Evolutionary conservation across 2,797 vertebrate species (phyloP), one percentile per base, ranked within the genome.

Genomic region (Sebastes elongatus): DNA sequence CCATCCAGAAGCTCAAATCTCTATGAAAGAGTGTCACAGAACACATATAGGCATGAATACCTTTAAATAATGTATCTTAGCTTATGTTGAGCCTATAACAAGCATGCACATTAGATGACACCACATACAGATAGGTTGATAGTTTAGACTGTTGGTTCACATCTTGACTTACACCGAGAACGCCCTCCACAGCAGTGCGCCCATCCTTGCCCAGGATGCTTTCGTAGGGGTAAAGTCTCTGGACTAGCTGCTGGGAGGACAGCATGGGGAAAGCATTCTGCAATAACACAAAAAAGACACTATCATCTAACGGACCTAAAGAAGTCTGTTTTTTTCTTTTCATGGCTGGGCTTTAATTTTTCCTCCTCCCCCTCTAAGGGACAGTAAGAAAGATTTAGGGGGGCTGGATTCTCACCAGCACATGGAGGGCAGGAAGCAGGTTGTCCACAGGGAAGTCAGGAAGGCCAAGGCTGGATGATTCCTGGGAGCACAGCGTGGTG

Each of bases 381-480:
- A 25, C n/a, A 32, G 32, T 13, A 4, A 55, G 18, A 27, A 27
- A 46, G 23, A 61, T 56, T 20, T 8, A 11, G 0, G 1, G 10
- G 18, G 27, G 42, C 10, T 60, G 23, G 18, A 18, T 20, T 95
- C 96, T 93, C 95, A 99, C 98, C 96, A 99, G 92, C 88, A 99
- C 93, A 76, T 94, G 94, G 86, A 99, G 91, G 46, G 96, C 97
- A 81, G 96, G 93, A 3, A 96, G 93, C 76, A 99, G 94, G 87
- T 95, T 98, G 93, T 99, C 97, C 90, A 98, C 91, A 75, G 99
- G 99, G 92, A 99, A 99, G 95, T 99, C 97, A 53, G 98, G 98
- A 73, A 99, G 97, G 77, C 98, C 97, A 62, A 99, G 65, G n/a
- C 84, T 91, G 80, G 97, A 96, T 8, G 98, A 99, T 92, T 99